These are phyloP conservation scores for Trimorus sp. DNA, from an alignment of 2,888 invertebrate species.

Conservation along the genomic window DNA sequence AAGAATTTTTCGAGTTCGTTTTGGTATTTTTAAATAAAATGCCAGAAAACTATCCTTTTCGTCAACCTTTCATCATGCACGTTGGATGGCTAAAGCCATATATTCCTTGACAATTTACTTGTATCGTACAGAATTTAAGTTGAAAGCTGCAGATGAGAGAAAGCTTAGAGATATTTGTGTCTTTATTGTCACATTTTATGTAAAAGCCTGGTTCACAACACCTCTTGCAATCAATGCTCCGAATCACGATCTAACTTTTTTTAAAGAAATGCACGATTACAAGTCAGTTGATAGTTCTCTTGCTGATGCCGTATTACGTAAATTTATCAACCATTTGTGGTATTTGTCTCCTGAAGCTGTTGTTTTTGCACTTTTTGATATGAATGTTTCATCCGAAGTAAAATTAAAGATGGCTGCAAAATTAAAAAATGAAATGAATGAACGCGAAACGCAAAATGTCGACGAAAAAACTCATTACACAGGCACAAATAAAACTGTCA, in stretches of 20 bases:
- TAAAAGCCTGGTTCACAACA: slow-evolving; percentile 59
- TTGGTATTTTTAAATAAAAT: slow-evolving; percentile 62
- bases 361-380: slow-evolving; percentile 16
- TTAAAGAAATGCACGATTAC: background rate
- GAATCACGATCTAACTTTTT: background rate
- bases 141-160: background rate
- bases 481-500: too few relatives aligned
- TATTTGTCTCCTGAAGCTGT: slow-evolving; percentile 3
- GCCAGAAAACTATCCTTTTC: too few relatives aligned
- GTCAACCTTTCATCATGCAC: slow-evolving; percentile 67
- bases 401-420: too few relatives aligned
- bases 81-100: slow-evolving; percentile 71
- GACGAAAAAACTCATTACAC: too few relatives aligned
- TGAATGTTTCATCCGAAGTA: too few relatives aligned
- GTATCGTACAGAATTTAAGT: slow-evolving; percentile 36
- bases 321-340: slow-evolving; percentile 11
- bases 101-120: slow-evolving; percentile 70
- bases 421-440: too few relatives aligned
- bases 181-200: slow-evolving; percentile 62
- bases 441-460: too few relatives aligned
- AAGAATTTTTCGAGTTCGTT: slow-evolving; percentile 67
- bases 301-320: background rate
- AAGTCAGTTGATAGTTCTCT: slow-evolving; percentile 1
- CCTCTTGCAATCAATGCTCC: slow-evolving; percentile 5
- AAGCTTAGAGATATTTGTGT: slow-evolving; percentile 59